Conservation (phyloP, 2,113 vertebrate species). For the Entelurus aequoreus region DNA sequence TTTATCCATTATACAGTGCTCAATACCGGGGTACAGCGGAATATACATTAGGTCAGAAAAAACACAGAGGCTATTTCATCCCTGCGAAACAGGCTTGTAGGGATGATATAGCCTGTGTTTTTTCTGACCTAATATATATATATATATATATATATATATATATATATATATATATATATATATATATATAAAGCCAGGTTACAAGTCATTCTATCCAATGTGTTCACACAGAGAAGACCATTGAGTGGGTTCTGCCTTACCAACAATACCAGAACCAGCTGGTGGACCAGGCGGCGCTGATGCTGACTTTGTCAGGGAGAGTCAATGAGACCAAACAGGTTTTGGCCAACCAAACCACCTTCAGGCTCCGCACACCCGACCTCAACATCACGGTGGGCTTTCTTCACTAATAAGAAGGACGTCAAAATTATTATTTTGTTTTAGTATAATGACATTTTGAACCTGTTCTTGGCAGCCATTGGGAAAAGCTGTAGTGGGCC, state of each 20-base stretch:
- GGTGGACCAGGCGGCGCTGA: constrained; percentile 82
- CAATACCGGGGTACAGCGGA: no score
- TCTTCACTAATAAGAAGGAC: not conserved
- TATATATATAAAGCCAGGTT: no score
- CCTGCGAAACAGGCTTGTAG: no score
- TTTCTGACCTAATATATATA: no score
- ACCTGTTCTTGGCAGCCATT: constrained; percentile 64
- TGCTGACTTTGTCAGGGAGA: constrained; percentile 79
- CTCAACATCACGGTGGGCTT: constrained; percentile 63
- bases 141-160: no score
- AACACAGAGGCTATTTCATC: no score
- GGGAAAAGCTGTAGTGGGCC: constrained; percentile 78
- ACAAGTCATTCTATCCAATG: not conserved
- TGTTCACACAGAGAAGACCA: constrained; percentile 67
- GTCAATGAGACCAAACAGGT: constrained; percentile 79
- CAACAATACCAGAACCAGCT: constrained; percentile 77
- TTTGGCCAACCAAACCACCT: constrained; percentile 80
- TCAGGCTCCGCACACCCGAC: constrained; percentile 80
- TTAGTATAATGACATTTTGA: not conserved
- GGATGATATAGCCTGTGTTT: no score
- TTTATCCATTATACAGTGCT: no score
- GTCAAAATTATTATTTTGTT: not conserved
- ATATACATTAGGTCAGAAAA: no score
- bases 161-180: no score
- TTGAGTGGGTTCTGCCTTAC: constrained; percentile 77